Conservation (phyloP, 64 coral and sea anemone genomes). For the Orbicella faveolata region DNA sequence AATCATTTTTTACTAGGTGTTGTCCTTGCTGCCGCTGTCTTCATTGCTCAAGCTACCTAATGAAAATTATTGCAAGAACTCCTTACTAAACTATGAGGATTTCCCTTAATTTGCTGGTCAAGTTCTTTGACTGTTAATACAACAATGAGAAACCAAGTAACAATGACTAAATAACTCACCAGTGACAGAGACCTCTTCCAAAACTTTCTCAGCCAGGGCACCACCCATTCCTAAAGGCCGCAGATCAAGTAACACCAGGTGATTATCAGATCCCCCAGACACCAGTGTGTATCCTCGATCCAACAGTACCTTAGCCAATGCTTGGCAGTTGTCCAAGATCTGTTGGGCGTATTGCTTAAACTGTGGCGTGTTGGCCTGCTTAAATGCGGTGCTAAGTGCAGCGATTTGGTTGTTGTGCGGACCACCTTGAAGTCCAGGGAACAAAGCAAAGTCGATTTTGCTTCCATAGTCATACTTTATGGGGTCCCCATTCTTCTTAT, state of each 20-base stretch:
- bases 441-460: slow-evolving; percentile 81
- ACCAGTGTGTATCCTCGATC: slow-evolving; percentile 82
- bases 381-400: slow-evolving; percentile 81
- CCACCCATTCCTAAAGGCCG: slow-evolving; percentile 87
- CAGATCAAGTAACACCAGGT: slow-evolving; percentile 88
- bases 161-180: slow-evolving; percentile 30
- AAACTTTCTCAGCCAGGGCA: slow-evolving; percentile 85
- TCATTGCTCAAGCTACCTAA: too few relatives aligned
- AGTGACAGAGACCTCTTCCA: slow-evolving; percentile 91
- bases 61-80: too few relatives aligned
- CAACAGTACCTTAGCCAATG: slow-evolving; percentile 80
- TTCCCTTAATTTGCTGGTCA: too few relatives aligned
- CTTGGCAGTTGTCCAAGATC: slow-evolving; percentile 82
- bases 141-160: too few relatives aligned
- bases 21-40: too few relatives aligned
- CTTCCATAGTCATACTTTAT: slow-evolving; percentile 92
- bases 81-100: too few relatives aligned
- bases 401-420: slow-evolving; percentile 97
- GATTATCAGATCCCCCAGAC: slow-evolving; percentile 91
- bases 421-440: slow-evolving; percentile 94
- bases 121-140: too few relatives aligned
- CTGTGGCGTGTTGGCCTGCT: slow-evolving; percentile 83
- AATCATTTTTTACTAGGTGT: too few relatives aligned
- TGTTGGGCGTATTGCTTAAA: slow-evolving; percentile 95
- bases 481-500: slow-evolving; percentile 96